These are phyloP conservation scores for Sitta carolinensis DNA, from an alignment of 2,797 vertebrate genomes.

Conservation along the genomic window DNA sequence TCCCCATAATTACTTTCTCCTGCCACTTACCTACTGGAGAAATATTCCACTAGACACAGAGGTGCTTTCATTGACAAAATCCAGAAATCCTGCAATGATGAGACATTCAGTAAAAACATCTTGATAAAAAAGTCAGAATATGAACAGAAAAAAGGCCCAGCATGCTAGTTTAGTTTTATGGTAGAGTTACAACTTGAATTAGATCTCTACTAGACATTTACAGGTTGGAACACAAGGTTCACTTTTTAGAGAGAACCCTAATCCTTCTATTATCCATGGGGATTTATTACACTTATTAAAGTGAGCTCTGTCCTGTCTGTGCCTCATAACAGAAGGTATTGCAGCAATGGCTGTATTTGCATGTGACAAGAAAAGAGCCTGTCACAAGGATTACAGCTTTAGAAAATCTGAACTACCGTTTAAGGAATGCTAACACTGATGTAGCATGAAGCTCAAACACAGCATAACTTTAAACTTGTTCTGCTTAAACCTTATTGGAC, in stretches of 20 bases:
- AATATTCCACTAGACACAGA: neutral
- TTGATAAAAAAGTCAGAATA: neutral
- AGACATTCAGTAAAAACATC: neutral
- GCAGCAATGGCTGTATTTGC: neutral
- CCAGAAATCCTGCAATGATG: neutral
- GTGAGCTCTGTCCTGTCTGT: neutral
- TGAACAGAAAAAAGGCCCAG: neutral
- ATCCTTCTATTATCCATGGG: neutral
- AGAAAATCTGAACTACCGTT: neutral
- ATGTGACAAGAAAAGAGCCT: neutral
- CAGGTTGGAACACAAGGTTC: neutral
- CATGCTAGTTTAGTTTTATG: neutral
- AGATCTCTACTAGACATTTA: neutral
- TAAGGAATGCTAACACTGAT: neutral
- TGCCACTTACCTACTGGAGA: neutral
- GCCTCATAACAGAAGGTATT: neutral
- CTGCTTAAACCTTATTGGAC: neutral
- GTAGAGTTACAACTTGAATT: neutral
- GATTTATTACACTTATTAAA: neutral
- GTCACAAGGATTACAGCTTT: neutral
- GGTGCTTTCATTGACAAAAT: slow-evolving; percentile 36
- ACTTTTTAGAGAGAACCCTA: neutral
- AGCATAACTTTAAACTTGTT: neutral
- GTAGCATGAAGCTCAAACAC: neutral
- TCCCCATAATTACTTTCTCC: neutral